Conservation (phyloP, 2,113 vertebrate species). For the Lontra canadensis region DNA sequence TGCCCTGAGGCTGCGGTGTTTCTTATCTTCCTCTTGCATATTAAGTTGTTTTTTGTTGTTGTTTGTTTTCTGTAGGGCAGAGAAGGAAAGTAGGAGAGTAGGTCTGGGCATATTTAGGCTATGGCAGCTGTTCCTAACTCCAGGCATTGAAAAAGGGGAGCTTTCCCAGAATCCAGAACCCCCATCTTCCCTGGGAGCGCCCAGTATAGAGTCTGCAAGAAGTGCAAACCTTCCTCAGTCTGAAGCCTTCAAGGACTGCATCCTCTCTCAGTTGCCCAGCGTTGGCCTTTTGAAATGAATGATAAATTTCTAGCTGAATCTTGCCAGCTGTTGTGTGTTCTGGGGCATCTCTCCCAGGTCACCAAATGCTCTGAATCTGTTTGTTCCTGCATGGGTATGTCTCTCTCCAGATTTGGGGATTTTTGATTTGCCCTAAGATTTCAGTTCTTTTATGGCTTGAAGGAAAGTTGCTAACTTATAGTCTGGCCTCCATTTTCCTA, state of each 20-base stretch:
- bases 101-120: background rate
- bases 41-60: background rate
- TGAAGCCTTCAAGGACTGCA: too few relatives aligned
- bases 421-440: background rate
- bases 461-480: background rate
- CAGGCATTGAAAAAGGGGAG: background rate
- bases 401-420: background rate
- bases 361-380: background rate
- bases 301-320: background rate
- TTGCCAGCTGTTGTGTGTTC: background rate
- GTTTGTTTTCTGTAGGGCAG: background rate
- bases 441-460: background rate
- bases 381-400: background rate
- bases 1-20: background rate
- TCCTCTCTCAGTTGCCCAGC: rapidly evolving
- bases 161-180: background rate
- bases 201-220: background rate
- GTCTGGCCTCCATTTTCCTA: too few relatives aligned
- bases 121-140: background rate
- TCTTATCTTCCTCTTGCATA: background rate
- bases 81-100: background rate
- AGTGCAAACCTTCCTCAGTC: rapidly evolving
- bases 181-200: rapidly evolving
- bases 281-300: background rate
- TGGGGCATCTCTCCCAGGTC: background rate